Conservation (phyloP, 1,140 invertebrate species). For the Leucophenga varia region DNA sequence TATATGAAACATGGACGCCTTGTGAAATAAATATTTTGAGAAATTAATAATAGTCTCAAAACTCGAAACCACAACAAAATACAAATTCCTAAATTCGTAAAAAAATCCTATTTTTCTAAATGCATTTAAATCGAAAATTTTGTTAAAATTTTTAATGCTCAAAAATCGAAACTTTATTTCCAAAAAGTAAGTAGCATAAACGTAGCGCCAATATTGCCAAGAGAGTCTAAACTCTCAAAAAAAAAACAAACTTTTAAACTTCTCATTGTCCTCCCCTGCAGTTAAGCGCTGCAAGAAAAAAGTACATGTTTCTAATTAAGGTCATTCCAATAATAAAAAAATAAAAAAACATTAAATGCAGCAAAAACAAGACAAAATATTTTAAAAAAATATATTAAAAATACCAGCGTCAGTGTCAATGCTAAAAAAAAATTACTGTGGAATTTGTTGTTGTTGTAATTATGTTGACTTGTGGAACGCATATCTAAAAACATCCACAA, state of each 20-base stretch:
- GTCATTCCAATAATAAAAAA: constrained; percentile 53
- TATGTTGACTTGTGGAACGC: no score
- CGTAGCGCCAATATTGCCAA: constrained; percentile 46
- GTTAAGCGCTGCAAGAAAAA: constrained; percentile 40
- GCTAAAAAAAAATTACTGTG: background rate
- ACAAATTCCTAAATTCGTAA: constrained; percentile 42
- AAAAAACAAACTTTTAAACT: no score
- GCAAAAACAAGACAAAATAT: no score
- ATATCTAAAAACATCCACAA: no score
- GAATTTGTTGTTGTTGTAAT: background rate
- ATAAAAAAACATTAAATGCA: no score
- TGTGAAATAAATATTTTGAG: no score
- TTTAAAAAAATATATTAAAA: background rate
- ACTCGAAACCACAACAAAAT: background rate
- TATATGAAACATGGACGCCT: no score
- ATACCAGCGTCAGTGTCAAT: background rate
- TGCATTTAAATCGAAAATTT: constrained; percentile 45
- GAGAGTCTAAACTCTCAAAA: no score
- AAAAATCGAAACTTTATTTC: constrained; percentile 44
- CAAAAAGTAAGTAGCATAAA: constrained; percentile 16
- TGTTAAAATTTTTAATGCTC: constrained; percentile 29
- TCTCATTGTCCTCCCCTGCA: no score
- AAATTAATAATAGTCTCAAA: no score
- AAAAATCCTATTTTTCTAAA: constrained; percentile 50
- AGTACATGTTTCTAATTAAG: constrained; percentile 54